A percentile compares a stretch with the other conserved stretches of the same genome.
Conservation (phyloP, 1,140 invertebrate genomes). For the Semibalanus balanoides region DNA sequence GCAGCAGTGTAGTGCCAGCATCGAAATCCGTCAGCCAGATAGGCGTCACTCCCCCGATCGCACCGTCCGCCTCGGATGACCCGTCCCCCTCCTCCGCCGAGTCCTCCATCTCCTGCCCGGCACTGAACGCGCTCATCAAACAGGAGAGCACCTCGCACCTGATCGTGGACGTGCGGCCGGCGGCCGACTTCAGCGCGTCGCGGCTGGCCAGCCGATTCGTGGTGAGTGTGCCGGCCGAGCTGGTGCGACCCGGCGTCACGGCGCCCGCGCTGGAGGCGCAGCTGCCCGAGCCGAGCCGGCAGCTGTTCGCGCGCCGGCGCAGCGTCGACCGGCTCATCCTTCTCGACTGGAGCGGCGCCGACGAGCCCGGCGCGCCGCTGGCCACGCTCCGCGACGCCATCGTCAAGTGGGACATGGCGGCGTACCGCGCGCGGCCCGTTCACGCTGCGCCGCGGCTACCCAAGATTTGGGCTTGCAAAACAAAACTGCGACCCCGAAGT, state of each 20-base stretch:
- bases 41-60: background rate
- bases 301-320: conserved; percentile 4
- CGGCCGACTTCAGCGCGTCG: background rate
- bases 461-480: background rate
- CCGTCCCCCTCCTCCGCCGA: too few species aligned
- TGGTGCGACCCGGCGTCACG: background rate
- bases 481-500: too few species aligned
- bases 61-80: background rate
- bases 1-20: too few species aligned
- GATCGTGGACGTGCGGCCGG: background rate
- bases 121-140: background rate
- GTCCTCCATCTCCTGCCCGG: background rate
- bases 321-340: conserved; percentile 1
- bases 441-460: background rate
- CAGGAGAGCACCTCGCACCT: background rate
- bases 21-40: background rate
- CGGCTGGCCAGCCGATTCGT: background rate
- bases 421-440: background rate
- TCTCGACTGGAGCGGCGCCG: background rate
- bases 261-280: background rate
- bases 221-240: background rate
- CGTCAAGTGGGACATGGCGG: background rate
- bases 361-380: background rate
- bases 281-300: background rate
- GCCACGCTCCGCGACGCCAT: background rate